A percentile compares a stretch with the other conserved stretches of the same genome.
Conservation (phyloP, 1,140 invertebrate species). For the Camponotus vicinus region DNA sequence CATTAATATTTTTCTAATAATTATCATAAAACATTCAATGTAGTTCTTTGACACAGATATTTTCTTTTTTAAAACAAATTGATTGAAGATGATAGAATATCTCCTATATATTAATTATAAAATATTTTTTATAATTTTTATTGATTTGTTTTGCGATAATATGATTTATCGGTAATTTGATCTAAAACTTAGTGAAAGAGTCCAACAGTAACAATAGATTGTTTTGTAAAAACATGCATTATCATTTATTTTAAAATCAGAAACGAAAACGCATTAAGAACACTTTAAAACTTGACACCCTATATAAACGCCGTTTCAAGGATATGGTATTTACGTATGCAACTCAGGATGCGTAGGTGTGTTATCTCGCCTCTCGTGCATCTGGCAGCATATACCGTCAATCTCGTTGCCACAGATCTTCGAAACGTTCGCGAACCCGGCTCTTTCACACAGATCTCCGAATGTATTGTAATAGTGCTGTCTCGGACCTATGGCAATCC, state of each 20-base stretch:
- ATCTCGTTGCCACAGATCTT: constrained; percentile 67
- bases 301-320: constrained; percentile 37
- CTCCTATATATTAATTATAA: not conserved
- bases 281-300: constrained; percentile 3
- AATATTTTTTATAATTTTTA: not conserved
- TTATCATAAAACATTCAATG: not conserved
- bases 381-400: constrained; percentile 73
- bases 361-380: constrained; percentile 73
- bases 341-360: constrained; percentile 58
- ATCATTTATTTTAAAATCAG: not conserved
- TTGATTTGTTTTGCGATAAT: not conserved
- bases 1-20: not conserved
- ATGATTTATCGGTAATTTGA: not conserved
- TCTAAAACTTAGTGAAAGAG: not conserved
- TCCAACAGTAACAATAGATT: not conserved
- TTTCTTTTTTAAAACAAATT: not conserved
- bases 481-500: constrained; percentile 1
- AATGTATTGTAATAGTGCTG: constrained; percentile 58
- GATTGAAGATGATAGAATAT: not conserved
- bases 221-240: not conserved
- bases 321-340: constrained; percentile 59
- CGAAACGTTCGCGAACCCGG: constrained; percentile 41
- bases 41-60: not conserved
- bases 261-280: not conserved
- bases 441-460: constrained; percentile 51